A percentile compares a stretch with the other conserved stretches of the same genome.
These are phyloP conservation scores for Pachliopta kotzebuea DNA, from an alignment of 2,888 invertebrate genomes.

Conservation along the genomic window DNA sequence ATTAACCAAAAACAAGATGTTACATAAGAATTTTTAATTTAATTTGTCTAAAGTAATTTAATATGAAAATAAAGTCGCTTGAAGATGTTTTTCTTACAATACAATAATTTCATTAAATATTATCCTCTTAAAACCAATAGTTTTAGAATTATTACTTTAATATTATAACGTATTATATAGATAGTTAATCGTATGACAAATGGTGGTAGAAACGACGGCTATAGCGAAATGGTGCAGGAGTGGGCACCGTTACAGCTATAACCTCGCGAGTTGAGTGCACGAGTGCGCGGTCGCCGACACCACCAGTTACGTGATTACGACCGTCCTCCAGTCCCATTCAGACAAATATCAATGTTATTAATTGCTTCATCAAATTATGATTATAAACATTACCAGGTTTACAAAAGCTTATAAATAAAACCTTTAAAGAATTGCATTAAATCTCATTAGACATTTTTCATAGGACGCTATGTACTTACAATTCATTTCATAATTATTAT, in stretches of 20 bases:
- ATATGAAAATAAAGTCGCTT: too few relatives aligned
- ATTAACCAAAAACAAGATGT: too few relatives aligned
- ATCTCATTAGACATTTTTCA: too few relatives aligned
- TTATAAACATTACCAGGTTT: slow-evolving; percentile 1
- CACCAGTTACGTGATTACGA: slow-evolving; percentile 42
- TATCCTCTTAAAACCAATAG: too few relatives aligned
- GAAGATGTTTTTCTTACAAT: too few relatives aligned
- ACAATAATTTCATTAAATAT: too few relatives aligned
- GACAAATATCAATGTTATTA: slow-evolving; percentile 23
- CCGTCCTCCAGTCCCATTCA: slow-evolving; percentile 43
- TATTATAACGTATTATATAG: too few relatives aligned
- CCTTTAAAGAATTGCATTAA: background rate
- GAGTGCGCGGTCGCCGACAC: slow-evolving; percentile 74
- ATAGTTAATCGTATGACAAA: background rate
- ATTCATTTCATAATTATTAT: too few relatives aligned
- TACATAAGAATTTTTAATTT: too few relatives aligned
- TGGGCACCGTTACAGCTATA: slow-evolving; percentile 68
- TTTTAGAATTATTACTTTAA: too few relatives aligned
- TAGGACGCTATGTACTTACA: too few relatives aligned
- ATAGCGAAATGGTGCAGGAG: slow-evolving; percentile 43
- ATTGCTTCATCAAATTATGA: slow-evolving; percentile 24
- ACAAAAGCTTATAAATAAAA: background rate
- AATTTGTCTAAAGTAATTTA: too few relatives aligned
- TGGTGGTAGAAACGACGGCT: slow-evolving; percentile 21
- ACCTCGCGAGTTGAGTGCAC: slow-evolving; percentile 71